Evolutionary conservation across 2,888 invertebrate species (phyloP), one percentile per base, ranked within the genome.

Genomic region (Acholoe squamosa): DNA sequence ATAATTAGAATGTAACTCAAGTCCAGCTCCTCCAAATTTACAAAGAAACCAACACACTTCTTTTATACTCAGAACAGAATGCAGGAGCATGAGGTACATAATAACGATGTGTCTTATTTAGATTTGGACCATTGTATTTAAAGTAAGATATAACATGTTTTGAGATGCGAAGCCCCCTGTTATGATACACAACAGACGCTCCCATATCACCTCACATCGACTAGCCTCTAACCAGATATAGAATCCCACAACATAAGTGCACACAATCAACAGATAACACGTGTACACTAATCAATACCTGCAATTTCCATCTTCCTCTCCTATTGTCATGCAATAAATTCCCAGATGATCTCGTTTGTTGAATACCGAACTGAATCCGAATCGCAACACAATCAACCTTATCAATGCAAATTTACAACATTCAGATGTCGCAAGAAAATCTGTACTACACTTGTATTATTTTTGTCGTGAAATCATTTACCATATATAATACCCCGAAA

Each of bases 371-470:
- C 10, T 16, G 43, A 80, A 34, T 80, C 25, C 1, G 22, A 80
- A 80, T 80, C 16, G 43, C 19, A 80, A 80, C 80, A 43, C 43
- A 80, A 80, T 19, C 33, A 80, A 80, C 43, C 16, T 14, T 80
- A 34, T 22, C 34, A 80, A 80, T 80, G 33, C 43, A 80, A 80
- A 80, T 80, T 1, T 14, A 80, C 80, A 80, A 80, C 80, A 80
- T 33, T 80, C 19, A 80, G 43, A 43, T 80, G 22, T 19, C 34
- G 12, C 80, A 80, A 80, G 31, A n/a, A 22, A 16, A 80, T 76
- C 76, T n/a, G 16, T 76, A 7, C 16, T n/a, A 31, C 25, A n/a
- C 7, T 76, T 16, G 76, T n/a, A n/a, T 25, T 25, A n/a, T 28
- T 76, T 76, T 76, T 76, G 43, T 43, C 14, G 43, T 0, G 80